Base-by-base conservation (phyloP, 2,113 vertebrate genomes). In the Odontophorus gujanensis region DNA sequence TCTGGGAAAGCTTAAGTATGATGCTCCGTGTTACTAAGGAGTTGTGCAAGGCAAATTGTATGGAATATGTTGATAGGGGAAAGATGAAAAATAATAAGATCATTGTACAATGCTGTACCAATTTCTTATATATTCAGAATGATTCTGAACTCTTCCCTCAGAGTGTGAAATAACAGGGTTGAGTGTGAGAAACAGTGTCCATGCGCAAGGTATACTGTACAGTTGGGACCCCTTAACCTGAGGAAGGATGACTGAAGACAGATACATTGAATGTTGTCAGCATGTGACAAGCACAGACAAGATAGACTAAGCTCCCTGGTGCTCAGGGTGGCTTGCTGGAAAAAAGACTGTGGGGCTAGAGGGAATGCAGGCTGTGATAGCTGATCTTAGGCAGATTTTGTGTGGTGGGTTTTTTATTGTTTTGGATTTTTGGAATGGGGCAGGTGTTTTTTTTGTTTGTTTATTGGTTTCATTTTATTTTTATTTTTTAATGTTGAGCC, bases 51-150 rank as follows among this genome's bases (percentile, higher is more conserved):
- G 50, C 36, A 67, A 53, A 74, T 50, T 1, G 1, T 69, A 12
- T 26, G 68, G 10, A 22, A 32, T 18, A 6, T 48, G 43, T 53
- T 34, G 1, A 32, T 5, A 62, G 17, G 40, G 9, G 17, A 42
- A 77, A 4, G 57, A 36, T 2, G 5, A 62, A 79, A 75, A 65
- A 36, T 62, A 3, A 0, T 32, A 28, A 24, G 48, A 6, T 21
- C 0, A 0, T 38, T 81, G 32, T 68, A 3, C 47, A 65, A 18
- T 15, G 30, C 43, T 76, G 9, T 83, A n/a, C 45, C 45, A 69
- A 1, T 7, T 9, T 47, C 40, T 53, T 2, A 1, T 4, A 1
- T 34, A 14, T 74, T 83, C 3, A 0, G 22, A 76, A 59, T 34
- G 18, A 18, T 62, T 87, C 24, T 69, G 50, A 30, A 4, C 48